phyloP scores from a whole-genome alignment of 2,797 vertebrate species.

The Masticophis lateralis region DNA sequence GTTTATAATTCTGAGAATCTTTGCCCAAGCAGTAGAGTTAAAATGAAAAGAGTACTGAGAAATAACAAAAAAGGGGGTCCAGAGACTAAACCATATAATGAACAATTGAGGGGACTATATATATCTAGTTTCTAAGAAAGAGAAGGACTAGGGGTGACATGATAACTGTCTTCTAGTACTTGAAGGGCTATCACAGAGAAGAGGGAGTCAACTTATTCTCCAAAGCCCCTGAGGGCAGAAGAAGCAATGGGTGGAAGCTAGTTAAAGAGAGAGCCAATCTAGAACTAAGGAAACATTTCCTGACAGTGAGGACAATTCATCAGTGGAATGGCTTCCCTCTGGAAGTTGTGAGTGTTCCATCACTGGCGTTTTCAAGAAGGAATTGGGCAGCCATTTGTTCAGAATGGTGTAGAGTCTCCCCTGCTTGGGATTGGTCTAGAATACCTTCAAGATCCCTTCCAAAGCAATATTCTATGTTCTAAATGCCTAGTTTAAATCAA shows the following conservation, averaged over 20 bases:
- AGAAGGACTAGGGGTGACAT: background rate
- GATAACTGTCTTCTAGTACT: background rate
- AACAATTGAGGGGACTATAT: background rate
- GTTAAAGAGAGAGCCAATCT: background rate
- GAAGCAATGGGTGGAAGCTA: background rate
- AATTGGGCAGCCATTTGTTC: background rate
- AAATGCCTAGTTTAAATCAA: background rate
- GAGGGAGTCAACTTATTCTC: background rate
- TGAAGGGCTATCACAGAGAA: background rate
- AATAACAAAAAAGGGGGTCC: background rate
- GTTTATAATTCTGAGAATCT: background rate
- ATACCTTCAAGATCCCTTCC: background rate
- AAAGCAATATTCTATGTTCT: background rate
- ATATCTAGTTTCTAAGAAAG: background rate
- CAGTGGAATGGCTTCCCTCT: background rate
- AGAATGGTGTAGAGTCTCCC: background rate
- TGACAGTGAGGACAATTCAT: background rate
- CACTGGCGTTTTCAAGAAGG: background rate
- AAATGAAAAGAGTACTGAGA: background rate
- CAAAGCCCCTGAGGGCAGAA: background rate
- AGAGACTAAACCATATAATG: background rate
- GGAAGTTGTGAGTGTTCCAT: background rate
- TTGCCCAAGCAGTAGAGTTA: background rate
- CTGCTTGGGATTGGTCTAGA: background rate
- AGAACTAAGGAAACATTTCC: background rate